A percentile compares a stretch with the other conserved stretches of the same genome.
phyloP scores from a whole-genome alignment of 2,888 invertebrate species.

The Phyllotreta striolata region DNA sequence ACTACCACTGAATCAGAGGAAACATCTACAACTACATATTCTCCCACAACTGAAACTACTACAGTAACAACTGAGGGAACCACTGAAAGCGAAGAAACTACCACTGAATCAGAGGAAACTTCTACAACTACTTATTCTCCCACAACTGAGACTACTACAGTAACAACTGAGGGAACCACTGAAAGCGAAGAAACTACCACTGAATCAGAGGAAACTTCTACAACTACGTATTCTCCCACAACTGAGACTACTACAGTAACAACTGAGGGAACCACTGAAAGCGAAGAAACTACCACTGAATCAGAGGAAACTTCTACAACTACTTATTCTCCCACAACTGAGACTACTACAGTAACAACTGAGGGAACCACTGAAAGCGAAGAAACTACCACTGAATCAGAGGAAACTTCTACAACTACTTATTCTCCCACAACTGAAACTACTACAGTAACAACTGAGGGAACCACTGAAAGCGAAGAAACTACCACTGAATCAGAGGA shows the following conservation, averaged over 20 bases:
- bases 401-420: too few relatives aligned
- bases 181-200: not conserved
- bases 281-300: not conserved
- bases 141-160: conserved; percentile 8
- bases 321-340: not conserved
- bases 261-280: not conserved
- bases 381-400: conserved; percentile 1
- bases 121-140: too few relatives aligned
- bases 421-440: not conserved
- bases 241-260: not conserved
- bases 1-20: not conserved
- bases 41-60: not conserved
- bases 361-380: too few relatives aligned
- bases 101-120: too few relatives aligned
- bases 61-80: not conserved
- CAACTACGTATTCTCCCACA: too few relatives aligned
- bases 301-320: too few relatives aligned
- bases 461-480: not conserved
- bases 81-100: not conserved
- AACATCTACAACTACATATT: too few relatives aligned
- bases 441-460: too few relatives aligned
- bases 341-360: not conserved
- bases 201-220: too few relatives aligned
- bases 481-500: not conserved
- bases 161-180: not conserved